These are phyloP conservation scores for Mythimna impura DNA, from an alignment of 2,888 invertebrate species.

Conservation along the genomic window DNA sequence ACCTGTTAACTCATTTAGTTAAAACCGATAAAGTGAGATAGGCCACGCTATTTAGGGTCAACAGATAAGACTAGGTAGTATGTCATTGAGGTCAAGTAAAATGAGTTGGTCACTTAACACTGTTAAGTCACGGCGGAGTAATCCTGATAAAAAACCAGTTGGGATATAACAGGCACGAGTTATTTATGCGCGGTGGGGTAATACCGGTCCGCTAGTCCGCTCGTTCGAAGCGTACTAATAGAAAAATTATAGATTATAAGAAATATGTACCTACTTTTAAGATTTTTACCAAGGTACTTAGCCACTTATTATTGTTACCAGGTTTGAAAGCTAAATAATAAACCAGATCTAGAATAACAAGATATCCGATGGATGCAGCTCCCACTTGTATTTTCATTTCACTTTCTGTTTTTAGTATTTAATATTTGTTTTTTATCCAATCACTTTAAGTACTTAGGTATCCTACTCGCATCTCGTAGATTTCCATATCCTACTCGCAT, in stretches of 20 bases:
- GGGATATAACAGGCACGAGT: neutral
- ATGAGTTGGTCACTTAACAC: slow-evolving; percentile 1
- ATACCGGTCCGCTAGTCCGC: neutral
- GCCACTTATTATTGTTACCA: no score
- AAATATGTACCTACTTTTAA: no score
- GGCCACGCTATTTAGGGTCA: neutral
- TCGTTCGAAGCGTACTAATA: no score
- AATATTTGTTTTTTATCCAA: neutral
- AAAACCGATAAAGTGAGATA: neutral
- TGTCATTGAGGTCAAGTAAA: neutral
- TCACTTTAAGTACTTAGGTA: neutral
- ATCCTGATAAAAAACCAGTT: neutral
- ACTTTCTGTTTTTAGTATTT: neutral
- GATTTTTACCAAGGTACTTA: no score
- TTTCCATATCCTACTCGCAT: no score
- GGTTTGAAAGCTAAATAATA: no score
- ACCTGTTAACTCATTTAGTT: neutral
- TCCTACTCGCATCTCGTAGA: no score
- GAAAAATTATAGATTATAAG: no score
- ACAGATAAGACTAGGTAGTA: neutral
- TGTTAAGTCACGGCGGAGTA: neutral
- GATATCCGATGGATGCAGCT: neutral
- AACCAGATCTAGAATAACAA: slow-evolving; percentile 8
- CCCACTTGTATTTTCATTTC: slow-evolving; percentile 3
- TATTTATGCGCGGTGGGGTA: neutral